phyloP scores from a whole-genome alignment of 2,888 invertebrate genomes.

The Arctia plantaginis region DNA sequence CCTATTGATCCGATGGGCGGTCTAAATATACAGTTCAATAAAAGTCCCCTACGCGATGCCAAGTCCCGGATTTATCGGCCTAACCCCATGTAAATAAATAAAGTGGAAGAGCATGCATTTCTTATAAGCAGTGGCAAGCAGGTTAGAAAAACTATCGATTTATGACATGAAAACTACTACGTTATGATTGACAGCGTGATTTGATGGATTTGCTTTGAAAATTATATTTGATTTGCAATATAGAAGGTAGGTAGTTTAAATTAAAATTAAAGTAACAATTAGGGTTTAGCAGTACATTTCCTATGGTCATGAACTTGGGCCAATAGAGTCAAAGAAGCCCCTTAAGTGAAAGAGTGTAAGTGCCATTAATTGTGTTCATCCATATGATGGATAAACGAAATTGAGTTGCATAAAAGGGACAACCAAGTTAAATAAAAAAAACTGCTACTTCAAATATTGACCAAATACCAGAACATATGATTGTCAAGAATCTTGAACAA shows the following conservation, averaged over 20 bases:
- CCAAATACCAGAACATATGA: not conserved
- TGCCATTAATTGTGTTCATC: too few species aligned
- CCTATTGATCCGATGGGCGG: slow-evolving; percentile 80
- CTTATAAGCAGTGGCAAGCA: slow-evolving; percentile 76
- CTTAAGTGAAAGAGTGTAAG: too few species aligned
- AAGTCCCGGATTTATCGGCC: slow-evolving; percentile 84
- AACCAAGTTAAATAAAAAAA: not conserved
- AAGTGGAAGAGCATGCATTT: slow-evolving; percentile 82
- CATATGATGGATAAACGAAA: too few species aligned
- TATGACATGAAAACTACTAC: slow-evolving; percentile 55
- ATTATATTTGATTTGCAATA: not conserved
- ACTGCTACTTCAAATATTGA: too few species aligned
- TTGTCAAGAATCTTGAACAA: not conserved
- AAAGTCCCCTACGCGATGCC: slow-evolving; percentile 80
- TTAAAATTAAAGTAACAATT: too few species aligned
- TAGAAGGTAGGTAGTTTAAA: not conserved
- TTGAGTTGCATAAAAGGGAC: too few species aligned
- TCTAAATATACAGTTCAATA: slow-evolving; percentile 85
- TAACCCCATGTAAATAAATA: slow-evolving; percentile 86
- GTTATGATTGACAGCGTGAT: slow-evolving; percentile 57
- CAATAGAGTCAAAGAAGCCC: too few species aligned
- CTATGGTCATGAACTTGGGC: too few species aligned
- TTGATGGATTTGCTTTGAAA: slow-evolving; percentile 1
- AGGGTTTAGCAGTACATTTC: too few species aligned
- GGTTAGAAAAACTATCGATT: slow-evolving; percentile 79